Evolutionary conservation across 2,113 vertebrate species (phyloP), one percentile per base, ranked within the genome.

Genomic region (Mobula birostris): DNA sequence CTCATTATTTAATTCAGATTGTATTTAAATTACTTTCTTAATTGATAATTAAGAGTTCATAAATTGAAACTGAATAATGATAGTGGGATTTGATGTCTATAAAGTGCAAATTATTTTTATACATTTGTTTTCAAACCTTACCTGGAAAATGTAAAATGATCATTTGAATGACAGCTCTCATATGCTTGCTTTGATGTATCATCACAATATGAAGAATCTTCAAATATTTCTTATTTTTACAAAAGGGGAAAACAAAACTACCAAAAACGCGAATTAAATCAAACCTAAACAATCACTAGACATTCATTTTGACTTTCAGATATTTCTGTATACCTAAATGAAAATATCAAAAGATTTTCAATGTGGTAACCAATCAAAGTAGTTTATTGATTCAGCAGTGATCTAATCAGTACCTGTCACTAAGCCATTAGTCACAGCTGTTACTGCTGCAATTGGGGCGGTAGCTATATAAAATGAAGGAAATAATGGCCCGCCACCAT

Each of bases 301-400:
- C 85, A 17, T n/a, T 61, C 58, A 88, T 74, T 74, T 74, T 74
- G 72, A 74, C 72, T 72, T 21, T 74, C 19, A 24, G 72, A 24
- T 74, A 74, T 74, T 74, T 74, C 72, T 90, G 85, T 66, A 68
- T 90, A 90, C 19, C 21, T 90, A 90, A 90, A 63, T 90, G 58
- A 63, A 90, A 24, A 32, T 90, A 29, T 66, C 85, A 90, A 29
- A 61, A 90, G 85, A 66, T 36, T 66, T 90, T 29, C 85, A 90
- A 66, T 90, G 85, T 90, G 61, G 29, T 90, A 90, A 90, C 85
- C 85, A 90, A 66, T n/a, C 85, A 90, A 90, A 90, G 85, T 63
- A 90, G n/a, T 90, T 90, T 32, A 90, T 90, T 90, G 85, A 90
- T 90, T 90, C 85, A 66, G 85, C 61, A 19, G 61, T 90, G 85